Conservation (phyloP, 2,888 invertebrate species). For the Parnassius glacialis region DNA sequence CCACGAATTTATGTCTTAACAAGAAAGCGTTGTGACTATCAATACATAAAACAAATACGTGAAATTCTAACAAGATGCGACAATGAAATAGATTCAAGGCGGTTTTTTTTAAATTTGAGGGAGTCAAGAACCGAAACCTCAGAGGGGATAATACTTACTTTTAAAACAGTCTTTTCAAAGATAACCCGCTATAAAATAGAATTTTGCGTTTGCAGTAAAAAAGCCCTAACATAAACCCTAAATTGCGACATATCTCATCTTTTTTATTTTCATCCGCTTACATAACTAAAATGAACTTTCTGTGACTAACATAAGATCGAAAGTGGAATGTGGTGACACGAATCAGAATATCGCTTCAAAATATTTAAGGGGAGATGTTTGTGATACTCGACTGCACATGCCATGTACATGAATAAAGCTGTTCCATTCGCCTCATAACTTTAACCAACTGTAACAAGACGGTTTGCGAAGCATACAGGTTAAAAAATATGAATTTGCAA, state of each 20-base stretch:
- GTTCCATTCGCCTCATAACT: slow-evolving; percentile 24
- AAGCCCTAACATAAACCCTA: slow-evolving; percentile 23
- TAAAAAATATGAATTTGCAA: slow-evolving; percentile 2
- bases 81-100: too few relatives aligned
- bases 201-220: not conserved
- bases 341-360: slow-evolving; percentile 26
- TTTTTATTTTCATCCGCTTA: slow-evolving; percentile 16
- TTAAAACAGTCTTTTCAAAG: slow-evolving; percentile 21
- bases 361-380: slow-evolving; percentile 28
- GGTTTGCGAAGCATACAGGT: slow-evolving; percentile 11
- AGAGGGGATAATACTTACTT: too few relatives aligned
- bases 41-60: too few relatives aligned
- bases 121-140: too few relatives aligned
- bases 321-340: slow-evolving; percentile 3
- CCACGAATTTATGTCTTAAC: too few relatives aligned
- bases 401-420: slow-evolving; percentile 27
- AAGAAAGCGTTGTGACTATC: too few relatives aligned
- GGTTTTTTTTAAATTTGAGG: too few relatives aligned
- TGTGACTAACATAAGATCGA: not conserved
- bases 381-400: slow-evolving; percentile 26
- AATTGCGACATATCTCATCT: slow-evolving; percentile 26
- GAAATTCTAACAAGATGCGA: too few relatives aligned
- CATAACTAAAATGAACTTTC: slow-evolving; percentile 12
- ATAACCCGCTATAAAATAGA: not conserved
- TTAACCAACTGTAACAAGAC: slow-evolving; percentile 24